A percentile compares a stretch with the other conserved stretches of the same genome.
Evolutionary conservation across 1,140 invertebrate species (phyloP).

Genomic region (Drosophila bocki): DNA sequence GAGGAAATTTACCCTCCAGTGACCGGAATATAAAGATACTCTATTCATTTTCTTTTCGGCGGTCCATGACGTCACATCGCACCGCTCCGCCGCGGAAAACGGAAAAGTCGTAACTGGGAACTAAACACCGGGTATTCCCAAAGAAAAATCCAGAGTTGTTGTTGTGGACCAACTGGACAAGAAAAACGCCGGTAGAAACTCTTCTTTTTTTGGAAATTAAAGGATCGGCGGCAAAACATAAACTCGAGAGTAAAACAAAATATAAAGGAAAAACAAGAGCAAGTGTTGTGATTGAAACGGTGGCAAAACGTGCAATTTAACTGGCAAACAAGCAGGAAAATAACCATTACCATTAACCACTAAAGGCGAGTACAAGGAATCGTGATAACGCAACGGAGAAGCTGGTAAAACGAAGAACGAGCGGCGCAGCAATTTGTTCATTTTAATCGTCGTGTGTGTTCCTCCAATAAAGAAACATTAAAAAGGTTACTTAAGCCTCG

Average conservation of each 20-base stretch:
- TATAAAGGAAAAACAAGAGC: constrained; percentile 10
- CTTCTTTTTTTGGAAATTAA: neutral
- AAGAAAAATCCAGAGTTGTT: neutral
- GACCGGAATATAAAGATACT: too few relatives aligned
- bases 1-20: too few relatives aligned
- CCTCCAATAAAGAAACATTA: constrained; percentile 32
- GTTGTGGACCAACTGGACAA: neutral
- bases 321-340: constrained; percentile 24
- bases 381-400: constrained; percentile 37
- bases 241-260: constrained; percentile 2
- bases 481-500: neutral
- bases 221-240: neutral
- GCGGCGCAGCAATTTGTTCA: constrained; percentile 28
- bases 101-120: constrained; percentile 9
- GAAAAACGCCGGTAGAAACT: constrained; percentile 1
- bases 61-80: neutral
- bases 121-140: neutral
- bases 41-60: too few relatives aligned
- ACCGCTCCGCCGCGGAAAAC: constrained; percentile 7
- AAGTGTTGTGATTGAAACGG: constrained; percentile 31
- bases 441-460: constrained; percentile 68
- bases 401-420: constrained; percentile 12
- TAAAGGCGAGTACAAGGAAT: constrained; percentile 16
- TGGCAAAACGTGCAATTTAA: constrained; percentile 32
- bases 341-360: constrained; percentile 25